A percentile compares a stretch with the other conserved stretches of the same genome.
These are phyloP conservation scores for Patiria miniata DNA, from an alignment of 35 echinoderm and acorn worm species.

Conservation along the genomic window DNA sequence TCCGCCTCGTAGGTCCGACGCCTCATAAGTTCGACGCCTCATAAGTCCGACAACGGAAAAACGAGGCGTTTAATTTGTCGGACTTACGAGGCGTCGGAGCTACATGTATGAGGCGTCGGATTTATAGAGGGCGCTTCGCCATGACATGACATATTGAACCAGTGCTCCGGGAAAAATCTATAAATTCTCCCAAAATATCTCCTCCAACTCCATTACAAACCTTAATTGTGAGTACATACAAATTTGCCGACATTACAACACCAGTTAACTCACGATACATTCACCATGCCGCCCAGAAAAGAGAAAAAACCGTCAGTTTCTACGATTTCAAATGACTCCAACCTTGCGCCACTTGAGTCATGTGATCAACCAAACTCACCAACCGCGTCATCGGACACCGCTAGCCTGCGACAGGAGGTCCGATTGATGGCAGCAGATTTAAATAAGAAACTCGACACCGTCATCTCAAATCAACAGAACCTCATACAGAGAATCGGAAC, in stretches of 20 bases:
- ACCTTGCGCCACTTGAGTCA: background rate
- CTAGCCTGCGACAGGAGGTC: background rate
- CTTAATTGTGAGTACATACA: background rate
- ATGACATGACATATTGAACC: background rate
- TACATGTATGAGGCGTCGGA: too few species aligned
- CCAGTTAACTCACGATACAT: background rate
- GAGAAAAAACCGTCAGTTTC: background rate
- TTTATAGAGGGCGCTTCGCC: background rate
- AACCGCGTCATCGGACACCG: background rate
- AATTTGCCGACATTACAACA: background rate
- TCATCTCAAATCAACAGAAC: too few species aligned
- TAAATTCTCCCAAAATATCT: background rate
- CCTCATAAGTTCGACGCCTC: too few species aligned
- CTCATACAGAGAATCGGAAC: too few species aligned
- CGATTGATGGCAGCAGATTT: too few species aligned
- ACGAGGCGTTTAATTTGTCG: too few species aligned
- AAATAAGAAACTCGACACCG: too few species aligned
- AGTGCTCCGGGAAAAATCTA: background rate
- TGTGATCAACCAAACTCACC: background rate
- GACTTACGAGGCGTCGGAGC: too few species aligned
- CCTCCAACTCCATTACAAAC: background rate
- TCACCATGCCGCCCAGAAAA: background rate
- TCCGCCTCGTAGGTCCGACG: too few species aligned
- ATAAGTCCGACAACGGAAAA: too few species aligned
- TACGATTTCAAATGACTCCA: background rate